Conservation (phyloP, 2,113 vertebrate species). For the Atherinomorus stipes region DNA sequence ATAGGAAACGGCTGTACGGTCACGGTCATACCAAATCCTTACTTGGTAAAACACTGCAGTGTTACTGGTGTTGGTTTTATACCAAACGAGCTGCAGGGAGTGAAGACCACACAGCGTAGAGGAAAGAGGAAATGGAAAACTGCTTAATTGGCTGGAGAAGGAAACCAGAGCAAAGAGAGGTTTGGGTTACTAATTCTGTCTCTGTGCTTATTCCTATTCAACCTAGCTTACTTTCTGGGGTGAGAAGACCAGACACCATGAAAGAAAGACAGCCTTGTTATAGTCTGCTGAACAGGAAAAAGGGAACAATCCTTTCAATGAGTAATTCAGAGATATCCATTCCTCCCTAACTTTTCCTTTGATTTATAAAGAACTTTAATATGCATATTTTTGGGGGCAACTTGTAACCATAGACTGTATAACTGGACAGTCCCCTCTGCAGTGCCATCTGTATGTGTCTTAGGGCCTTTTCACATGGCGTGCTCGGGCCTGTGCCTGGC, state of each 20-base stretch:
- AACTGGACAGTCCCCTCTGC: no score
- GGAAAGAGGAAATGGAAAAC: slow-evolving; percentile 1
- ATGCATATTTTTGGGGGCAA: no score
- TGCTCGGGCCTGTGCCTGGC: no score
- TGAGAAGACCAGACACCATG: slow-evolving; percentile 18
- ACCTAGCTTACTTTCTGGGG: slow-evolving; percentile 27
- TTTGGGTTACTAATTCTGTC: slow-evolving; percentile 56
- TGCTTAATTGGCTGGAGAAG: slow-evolving; percentile 56
- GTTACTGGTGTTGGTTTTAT: slow-evolving; percentile 54
- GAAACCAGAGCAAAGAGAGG: slow-evolving; percentile 42
- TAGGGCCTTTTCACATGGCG: no score
- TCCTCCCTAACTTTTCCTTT: no score
- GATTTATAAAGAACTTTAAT: no score
- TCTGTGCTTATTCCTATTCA: slow-evolving; percentile 51
- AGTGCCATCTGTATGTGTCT: no score
- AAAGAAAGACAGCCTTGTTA: slow-evolving; percentile 48
- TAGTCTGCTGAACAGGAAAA: slow-evolving; percentile 39
- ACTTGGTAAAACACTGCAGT: slow-evolving; percentile 47
- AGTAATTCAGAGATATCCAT: slow-evolving; percentile 29
- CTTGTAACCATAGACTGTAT: no score
- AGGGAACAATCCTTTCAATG: slow-evolving; percentile 21
- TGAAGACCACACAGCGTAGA: slow-evolving; percentile 25
- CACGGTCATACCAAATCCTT: slow-evolving; percentile 50
- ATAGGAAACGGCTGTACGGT: not conserved
- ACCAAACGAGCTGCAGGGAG: slow-evolving; percentile 47